Evolutionary conservation across 2,113 vertebrate species (phyloP).

Genomic region (human): DNA sequence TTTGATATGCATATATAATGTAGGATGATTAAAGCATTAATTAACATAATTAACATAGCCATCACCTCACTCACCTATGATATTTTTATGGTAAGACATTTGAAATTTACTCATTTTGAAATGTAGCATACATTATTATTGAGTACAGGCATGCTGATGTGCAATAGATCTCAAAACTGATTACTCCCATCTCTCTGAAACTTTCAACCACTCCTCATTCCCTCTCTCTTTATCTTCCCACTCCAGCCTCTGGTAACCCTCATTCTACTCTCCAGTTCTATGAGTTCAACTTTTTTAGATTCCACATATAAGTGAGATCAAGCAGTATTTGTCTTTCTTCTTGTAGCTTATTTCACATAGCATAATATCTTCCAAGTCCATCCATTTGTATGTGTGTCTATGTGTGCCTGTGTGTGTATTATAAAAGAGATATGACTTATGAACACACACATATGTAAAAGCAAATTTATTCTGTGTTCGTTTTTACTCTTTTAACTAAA

Average conservation of each 20-base stretch:
- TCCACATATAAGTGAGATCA: background rate
- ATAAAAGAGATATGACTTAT: no score
- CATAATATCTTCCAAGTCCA: no score
- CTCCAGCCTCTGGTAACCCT: background rate
- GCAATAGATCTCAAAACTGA: background rate
- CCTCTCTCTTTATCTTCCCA: background rate
- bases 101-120: slow-evolving; percentile 15
- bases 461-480: background rate
- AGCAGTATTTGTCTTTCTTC: background rate
- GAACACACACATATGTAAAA: background rate
- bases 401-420: no score
- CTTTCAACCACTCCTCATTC: background rate
- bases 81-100: background rate
- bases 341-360: background rate
- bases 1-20: background rate
- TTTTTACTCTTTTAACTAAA: background rate
- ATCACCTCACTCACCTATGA: background rate
- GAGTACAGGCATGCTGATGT: background rate
- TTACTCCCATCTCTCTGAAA: background rate
- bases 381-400: no score
- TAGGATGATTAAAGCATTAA: background rate
- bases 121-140: background rate
- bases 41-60: background rate
- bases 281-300: background rate
- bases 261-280: background rate